Conservation (phyloP, 2,113 vertebrate species). For the Todiramphus chloris region DNA sequence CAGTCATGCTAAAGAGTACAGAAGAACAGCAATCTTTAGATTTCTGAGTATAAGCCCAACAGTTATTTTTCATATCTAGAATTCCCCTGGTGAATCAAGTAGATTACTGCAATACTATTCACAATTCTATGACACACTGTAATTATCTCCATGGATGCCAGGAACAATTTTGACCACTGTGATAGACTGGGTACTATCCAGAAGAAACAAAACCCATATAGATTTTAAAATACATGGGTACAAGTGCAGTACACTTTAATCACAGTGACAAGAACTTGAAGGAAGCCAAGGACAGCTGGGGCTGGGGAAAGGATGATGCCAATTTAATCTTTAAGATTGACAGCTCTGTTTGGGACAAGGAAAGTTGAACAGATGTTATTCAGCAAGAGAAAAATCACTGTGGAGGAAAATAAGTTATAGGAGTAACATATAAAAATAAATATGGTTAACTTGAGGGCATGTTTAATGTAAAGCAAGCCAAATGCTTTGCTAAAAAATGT, state of each 20-base stretch:
- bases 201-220: background rate
- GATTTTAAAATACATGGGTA: background rate
- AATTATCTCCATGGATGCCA: background rate
- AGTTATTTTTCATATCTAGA: background rate
- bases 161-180: background rate
- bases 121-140: background rate
- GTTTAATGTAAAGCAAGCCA: conserved; percentile 13
- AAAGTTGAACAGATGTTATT: background rate
- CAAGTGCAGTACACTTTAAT: background rate
- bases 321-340: conserved; percentile 15
- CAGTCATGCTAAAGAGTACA: background rate
- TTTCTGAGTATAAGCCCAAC: background rate
- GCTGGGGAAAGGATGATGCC: background rate
- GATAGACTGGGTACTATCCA: background rate
- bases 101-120: background rate
- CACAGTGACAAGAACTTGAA: background rate
- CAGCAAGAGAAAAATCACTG: conserved; percentile 3
- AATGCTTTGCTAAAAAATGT: conserved; percentile 23
- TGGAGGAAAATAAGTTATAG: background rate
- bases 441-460: conserved; percentile 1
- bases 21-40: background rate
- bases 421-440: conserved; percentile 40
- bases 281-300: background rate
- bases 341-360: conserved; percentile 9
- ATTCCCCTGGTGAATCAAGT: background rate